These are phyloP conservation scores for Chamaetylas fuelleborni DNA, from an alignment of 2,113 vertebrate species.

Conservation along the genomic window DNA sequence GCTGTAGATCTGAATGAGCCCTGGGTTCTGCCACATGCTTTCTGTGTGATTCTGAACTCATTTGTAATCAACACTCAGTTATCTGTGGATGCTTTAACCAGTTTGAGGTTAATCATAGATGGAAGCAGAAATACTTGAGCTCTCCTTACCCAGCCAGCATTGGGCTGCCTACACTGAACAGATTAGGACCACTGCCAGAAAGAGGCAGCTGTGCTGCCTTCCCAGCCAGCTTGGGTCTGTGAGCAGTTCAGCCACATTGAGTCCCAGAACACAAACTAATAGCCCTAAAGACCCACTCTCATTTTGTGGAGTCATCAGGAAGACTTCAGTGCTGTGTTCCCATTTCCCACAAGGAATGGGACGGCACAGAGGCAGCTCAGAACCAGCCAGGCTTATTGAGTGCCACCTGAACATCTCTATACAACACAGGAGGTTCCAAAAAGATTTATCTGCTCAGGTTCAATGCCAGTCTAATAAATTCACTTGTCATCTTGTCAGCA, in stretches of 20 bases:
- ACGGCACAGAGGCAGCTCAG: not conserved
- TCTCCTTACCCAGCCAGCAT: not conserved
- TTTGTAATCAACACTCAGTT: not conserved
- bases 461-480: not conserved
- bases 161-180: not conserved
- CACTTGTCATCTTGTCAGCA: not conserved
- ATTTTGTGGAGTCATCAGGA: not conserved
- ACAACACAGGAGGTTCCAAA: not conserved
- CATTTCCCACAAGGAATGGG: not conserved
- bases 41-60: not conserved
- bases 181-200: not conserved
- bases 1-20: not conserved
- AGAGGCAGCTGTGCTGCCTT: conserved; percentile 1
- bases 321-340: not conserved
- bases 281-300: not conserved
- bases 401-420: not conserved
- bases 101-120: not conserved
- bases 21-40: not conserved
- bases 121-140: not conserved
- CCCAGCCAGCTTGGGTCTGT: not conserved
- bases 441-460: not conserved
- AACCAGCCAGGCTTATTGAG: not conserved
- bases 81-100: not conserved
- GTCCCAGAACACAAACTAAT: not conserved
- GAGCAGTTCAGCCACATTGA: not conserved